These are phyloP conservation scores for Trichomycterus rosablanca DNA, from an alignment of 2,113 vertebrate genomes.

Conservation along the genomic window DNA sequence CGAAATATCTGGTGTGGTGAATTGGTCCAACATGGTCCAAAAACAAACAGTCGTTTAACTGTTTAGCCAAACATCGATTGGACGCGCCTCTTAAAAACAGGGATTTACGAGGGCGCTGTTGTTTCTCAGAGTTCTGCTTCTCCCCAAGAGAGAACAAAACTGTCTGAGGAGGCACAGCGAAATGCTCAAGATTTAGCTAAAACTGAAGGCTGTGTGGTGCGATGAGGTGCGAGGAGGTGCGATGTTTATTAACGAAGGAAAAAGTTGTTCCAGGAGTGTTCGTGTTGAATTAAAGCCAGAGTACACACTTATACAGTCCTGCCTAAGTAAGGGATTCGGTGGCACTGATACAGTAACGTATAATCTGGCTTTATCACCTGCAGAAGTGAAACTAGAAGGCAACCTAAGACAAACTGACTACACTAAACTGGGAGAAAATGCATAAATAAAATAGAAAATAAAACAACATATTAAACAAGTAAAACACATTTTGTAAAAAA, in stretches of 20 bases:
- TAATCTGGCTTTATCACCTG: too few relatives aligned
- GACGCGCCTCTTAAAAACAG: slow-evolving; percentile 55
- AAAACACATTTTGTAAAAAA: too few relatives aligned
- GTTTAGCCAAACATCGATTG: slow-evolving; percentile 54
- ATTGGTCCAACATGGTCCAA: slow-evolving; percentile 49
- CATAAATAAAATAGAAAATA: too few relatives aligned
- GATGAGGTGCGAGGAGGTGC: too few relatives aligned
- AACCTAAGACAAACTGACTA: too few relatives aligned
- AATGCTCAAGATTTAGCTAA: slow-evolving; percentile 48
- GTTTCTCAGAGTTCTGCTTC: slow-evolving; percentile 52
- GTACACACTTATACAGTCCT: slow-evolving; percentile 47
- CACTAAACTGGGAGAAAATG: too few relatives aligned
- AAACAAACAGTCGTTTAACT: slow-evolving; percentile 55
- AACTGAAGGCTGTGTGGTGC: slow-evolving; percentile 30
- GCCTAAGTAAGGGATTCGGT: slow-evolving; percentile 11
- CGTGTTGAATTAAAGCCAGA: slow-evolving; percentile 55
- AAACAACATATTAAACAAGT: too few relatives aligned
- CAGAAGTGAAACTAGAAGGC: too few relatives aligned
- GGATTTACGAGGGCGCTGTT: slow-evolving; percentile 53
- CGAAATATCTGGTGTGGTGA: slow-evolving; percentile 43
- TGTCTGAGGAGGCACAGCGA: slow-evolving; percentile 32
- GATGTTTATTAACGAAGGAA: slow-evolving; percentile 57
- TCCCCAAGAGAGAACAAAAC: slow-evolving; percentile 46
- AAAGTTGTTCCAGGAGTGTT: slow-evolving; percentile 57
- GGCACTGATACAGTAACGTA: slow-evolving; percentile 13